A percentile compares a stretch with the other conserved stretches of the same genome.
Conservation (phyloP, 2,888 invertebrate genomes). For the Pterostichus madidus region DNA sequence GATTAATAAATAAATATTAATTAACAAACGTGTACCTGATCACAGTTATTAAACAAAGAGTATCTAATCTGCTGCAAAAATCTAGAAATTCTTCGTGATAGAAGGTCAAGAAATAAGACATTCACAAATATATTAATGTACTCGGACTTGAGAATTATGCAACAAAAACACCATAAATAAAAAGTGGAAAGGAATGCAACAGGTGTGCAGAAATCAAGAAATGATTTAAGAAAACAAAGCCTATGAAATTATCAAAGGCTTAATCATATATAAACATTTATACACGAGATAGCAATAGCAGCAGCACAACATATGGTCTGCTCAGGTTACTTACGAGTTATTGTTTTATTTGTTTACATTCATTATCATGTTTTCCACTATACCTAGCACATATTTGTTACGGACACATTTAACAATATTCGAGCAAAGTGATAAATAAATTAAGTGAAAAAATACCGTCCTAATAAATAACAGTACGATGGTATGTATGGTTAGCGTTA, state of each 20-base stretch:
- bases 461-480: too few relatives aligned
- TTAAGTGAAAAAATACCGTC: too few relatives aligned
- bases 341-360: too few relatives aligned
- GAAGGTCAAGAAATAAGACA: slow-evolving; percentile 43
- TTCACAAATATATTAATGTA: slow-evolving; percentile 36
- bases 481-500: too few relatives aligned
- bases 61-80: slow-evolving; percentile 28
- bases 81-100: slow-evolving; percentile 27
- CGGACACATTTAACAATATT: too few relatives aligned
- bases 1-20: slow-evolving; percentile 41
- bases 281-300: too few relatives aligned
- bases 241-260: slow-evolving; percentile 9
- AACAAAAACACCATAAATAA: slow-evolving; percentile 41
- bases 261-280: slow-evolving; percentile 5
- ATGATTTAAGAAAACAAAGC: slow-evolving; percentile 36
- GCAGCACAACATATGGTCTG: too few relatives aligned
- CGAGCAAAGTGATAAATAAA: too few relatives aligned
- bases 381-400: too few relatives aligned
- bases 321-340: too few relatives aligned
- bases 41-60: slow-evolving; percentile 21
- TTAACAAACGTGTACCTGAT: background rate
- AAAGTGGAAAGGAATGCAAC: slow-evolving; percentile 40
- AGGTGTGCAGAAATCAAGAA: slow-evolving; percentile 44
- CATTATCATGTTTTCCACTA: too few relatives aligned
- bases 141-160: slow-evolving; percentile 29